phyloP scores from a whole-genome alignment of 2,888 invertebrate genomes.

The Ophion slaviceki region DNA sequence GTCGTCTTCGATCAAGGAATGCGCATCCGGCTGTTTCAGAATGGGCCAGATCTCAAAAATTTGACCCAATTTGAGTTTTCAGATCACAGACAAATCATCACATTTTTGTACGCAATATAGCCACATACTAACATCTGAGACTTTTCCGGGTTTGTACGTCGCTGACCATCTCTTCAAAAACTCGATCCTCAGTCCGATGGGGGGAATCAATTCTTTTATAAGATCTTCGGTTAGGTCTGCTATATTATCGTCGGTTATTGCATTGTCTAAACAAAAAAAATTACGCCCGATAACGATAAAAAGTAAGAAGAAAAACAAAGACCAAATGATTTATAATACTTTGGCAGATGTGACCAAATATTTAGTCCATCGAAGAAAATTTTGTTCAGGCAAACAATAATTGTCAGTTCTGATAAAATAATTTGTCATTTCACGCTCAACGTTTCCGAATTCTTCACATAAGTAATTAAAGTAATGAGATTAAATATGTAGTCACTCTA shows the following conservation, averaged over 20 bases:
- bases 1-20: conserved; percentile 13
- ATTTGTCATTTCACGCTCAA: conserved; percentile 18
- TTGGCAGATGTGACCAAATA: conserved; percentile 11
- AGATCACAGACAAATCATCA: conserved; percentile 4
- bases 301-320: conserved; percentile 12
- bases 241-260: conserved; percentile 17
- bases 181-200: conserved; percentile 11
- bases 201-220: conserved; percentile 10
- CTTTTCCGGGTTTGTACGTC: conserved; percentile 9
- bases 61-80: conserved; percentile 6
- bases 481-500: conserved; percentile 2
- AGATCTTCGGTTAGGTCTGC: neutral
- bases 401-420: conserved; percentile 9
- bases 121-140: conserved; percentile 7
- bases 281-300: neutral
- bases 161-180: conserved; percentile 13
- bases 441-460: conserved; percentile 14
- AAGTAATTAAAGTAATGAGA: conserved; percentile 8
- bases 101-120: conserved; percentile 1
- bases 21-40: conserved; percentile 26
- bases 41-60: conserved; percentile 29
- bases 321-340: neutral
- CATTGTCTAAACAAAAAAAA: conserved; percentile 21
- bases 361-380: neutral
- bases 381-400: conserved; percentile 16